These are phyloP conservation scores for Euphydryas editha DNA, from an alignment of 2,888 invertebrate species.

Conservation along the genomic window DNA sequence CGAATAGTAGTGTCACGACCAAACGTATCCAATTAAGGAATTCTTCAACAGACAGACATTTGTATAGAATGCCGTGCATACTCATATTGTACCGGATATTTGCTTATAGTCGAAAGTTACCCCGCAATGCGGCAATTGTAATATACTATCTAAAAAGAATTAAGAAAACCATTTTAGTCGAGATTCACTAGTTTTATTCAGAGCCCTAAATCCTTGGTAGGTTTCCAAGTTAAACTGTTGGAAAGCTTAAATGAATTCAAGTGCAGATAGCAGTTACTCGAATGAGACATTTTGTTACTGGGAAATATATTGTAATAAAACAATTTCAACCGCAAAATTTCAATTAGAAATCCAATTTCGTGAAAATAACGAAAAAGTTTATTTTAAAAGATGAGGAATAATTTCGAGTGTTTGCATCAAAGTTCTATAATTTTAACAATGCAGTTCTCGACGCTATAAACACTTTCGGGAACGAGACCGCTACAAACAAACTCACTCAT, in stretches of 20 bases:
- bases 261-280: slow-evolving; percentile 28
- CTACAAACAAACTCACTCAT: slow-evolving; percentile 6
- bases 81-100: slow-evolving; percentile 16
- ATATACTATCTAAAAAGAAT: slow-evolving; percentile 36
- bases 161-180: slow-evolving; percentile 35
- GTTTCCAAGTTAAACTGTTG: slow-evolving; percentile 40
- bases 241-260: slow-evolving; percentile 34
- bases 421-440: neutral
- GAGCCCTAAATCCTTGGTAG: slow-evolving; percentile 42
- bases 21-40: slow-evolving; percentile 46
- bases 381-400: neutral
- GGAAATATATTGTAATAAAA: slow-evolving; percentile 22
- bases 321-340: neutral
- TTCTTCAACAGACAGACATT: slow-evolving; percentile 43
- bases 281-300: slow-evolving; percentile 28
- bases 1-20: slow-evolving; percentile 43
- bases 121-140: slow-evolving; percentile 36
- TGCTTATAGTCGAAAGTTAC: slow-evolving; percentile 26
- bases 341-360: slow-evolving; percentile 9
- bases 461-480: neutral
- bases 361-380: neutral
- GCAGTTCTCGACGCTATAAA: neutral
- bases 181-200: slow-evolving; percentile 36
- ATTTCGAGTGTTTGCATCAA: neutral
- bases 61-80: slow-evolving; percentile 28